Conservation (phyloP, 2,888 invertebrate genomes). For the Drosophila kokeensis region DNA sequence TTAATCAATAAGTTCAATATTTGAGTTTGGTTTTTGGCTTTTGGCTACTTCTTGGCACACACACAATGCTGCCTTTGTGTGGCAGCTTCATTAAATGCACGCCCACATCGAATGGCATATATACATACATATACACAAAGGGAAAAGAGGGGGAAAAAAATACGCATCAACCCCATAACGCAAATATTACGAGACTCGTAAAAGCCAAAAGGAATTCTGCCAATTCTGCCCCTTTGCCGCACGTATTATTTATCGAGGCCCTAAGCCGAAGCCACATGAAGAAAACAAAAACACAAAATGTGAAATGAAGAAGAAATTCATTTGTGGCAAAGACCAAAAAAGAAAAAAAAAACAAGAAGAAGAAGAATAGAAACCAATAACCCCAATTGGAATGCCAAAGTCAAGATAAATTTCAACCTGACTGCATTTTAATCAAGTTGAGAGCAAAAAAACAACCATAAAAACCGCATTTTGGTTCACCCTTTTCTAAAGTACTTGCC, state of each 20-base stretch:
- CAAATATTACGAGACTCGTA: conserved; percentile 69
- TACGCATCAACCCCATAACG: conserved; percentile 45
- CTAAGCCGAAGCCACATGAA: conserved; percentile 30
- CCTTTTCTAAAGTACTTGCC: conserved; percentile 19
- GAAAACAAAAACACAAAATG: background rate
- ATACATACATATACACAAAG: background rate
- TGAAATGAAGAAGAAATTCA: conserved; percentile 55
- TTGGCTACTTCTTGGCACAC: conserved; percentile 47
- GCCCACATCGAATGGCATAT: conserved; percentile 24
- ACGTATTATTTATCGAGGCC: conserved; percentile 66
- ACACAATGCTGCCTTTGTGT: conserved; percentile 47
- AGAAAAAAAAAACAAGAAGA: no score
- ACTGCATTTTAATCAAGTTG: conserved; percentile 81
- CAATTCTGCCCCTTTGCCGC: conserved; percentile 46
- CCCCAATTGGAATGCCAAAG: conserved; percentile 50
- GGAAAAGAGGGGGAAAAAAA: conserved; percentile 4
- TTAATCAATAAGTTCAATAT: conserved; percentile 75
- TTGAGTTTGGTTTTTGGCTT: conserved; percentile 53
- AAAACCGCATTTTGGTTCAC: conserved; percentile 49
- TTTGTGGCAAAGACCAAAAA: conserved; percentile 39
- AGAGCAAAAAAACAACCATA: conserved; percentile 33
- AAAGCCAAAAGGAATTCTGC: conserved; percentile 45
- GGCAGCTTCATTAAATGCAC: conserved; percentile 73
- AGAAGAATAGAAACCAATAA: background rate
- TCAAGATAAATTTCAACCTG: conserved; percentile 71